Evolutionary conservation across 2,797 vertebrate genomes (phyloP).

Genomic region (Sebastes paucispinis): DNA sequence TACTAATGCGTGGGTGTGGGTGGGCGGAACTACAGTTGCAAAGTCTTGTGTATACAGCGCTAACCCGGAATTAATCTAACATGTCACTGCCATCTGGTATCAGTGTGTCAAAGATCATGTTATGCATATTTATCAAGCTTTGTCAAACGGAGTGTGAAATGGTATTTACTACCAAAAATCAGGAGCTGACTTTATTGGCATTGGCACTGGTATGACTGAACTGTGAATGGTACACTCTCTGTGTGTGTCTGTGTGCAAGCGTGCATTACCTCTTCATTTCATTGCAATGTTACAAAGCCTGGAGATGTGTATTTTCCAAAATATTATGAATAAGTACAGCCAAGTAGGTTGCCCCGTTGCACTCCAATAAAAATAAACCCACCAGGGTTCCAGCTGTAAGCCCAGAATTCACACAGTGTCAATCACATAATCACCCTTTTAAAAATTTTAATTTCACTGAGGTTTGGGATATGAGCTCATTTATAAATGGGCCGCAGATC

Average conservation of each 20-base stretch:
- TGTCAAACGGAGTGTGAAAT: neutral
- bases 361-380: conserved; percentile 53
- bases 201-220: neutral
- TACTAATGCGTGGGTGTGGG: neutral
- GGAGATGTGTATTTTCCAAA: conserved; percentile 13
- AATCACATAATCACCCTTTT: conserved; percentile 63
- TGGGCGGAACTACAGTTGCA: neutral
- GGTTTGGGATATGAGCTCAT: conserved; percentile 65
- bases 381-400: conserved; percentile 47
- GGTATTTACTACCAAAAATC: neutral
- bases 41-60: neutral
- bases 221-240: neutral
- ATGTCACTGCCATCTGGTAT: neutral
- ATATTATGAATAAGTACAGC: conserved; percentile 20
- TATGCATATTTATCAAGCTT: neutral
- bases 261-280: conserved; percentile 1
- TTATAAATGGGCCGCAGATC: conserved; percentile 60
- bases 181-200: neutral
- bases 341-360: conserved; percentile 15
- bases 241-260: neutral
- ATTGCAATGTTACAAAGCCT: conserved; percentile 2
- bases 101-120: neutral
- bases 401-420: conserved; percentile 59
- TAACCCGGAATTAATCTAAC: neutral
- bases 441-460: conserved; percentile 44